These are phyloP conservation scores for Drosophila lacteicornis DNA, from an alignment of 1,140 invertebrate genomes.

Conservation along the genomic window DNA sequence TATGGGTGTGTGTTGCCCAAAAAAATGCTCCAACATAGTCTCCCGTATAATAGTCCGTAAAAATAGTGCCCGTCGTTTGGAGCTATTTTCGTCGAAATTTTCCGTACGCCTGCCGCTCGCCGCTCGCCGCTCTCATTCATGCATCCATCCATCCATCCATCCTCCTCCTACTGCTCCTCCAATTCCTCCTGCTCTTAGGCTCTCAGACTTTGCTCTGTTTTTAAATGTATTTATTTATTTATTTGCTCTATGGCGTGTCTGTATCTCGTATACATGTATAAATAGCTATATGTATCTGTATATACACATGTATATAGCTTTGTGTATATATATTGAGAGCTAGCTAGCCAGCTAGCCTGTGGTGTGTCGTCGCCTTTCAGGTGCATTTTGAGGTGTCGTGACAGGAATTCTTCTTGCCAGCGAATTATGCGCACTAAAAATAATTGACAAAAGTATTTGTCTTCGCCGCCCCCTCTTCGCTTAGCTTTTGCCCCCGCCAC, in stretches of 20 bases:
- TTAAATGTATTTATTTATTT: slow-evolving; percentile 75
- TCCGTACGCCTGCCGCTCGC: slow-evolving; percentile 73
- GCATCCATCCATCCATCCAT: slow-evolving; percentile 30
- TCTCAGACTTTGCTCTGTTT: slow-evolving; percentile 48
- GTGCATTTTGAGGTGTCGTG: slow-evolving; percentile 83
- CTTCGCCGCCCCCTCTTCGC: neutral
- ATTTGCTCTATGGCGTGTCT: slow-evolving; percentile 51
- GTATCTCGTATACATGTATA: slow-evolving; percentile 37
- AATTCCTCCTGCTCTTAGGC: neutral
- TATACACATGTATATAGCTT: slow-evolving; percentile 5
- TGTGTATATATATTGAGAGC: slow-evolving; percentile 6
- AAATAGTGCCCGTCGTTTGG: slow-evolving; percentile 76
- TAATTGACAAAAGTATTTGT: slow-evolving; percentile 72
- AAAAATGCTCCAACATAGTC: slow-evolving; percentile 67
- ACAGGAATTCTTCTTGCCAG: slow-evolving; percentile 73
- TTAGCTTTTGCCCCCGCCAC: neutral
- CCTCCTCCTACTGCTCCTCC: neutral
- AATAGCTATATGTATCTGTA: slow-evolving; percentile 35
- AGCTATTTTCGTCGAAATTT: slow-evolving; percentile 79
- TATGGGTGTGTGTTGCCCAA: slow-evolving; percentile 43
- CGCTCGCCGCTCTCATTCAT: slow-evolving; percentile 72
- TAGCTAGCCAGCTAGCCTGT: slow-evolving; percentile 7
- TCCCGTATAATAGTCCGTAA: slow-evolving; percentile 64
- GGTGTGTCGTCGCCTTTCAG: slow-evolving; percentile 55
- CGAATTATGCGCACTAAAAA: slow-evolving; percentile 81